These are phyloP conservation scores for Conus canariensis DNA, from an alignment of 2,888 invertebrate genomes.

Conservation along the genomic window DNA sequence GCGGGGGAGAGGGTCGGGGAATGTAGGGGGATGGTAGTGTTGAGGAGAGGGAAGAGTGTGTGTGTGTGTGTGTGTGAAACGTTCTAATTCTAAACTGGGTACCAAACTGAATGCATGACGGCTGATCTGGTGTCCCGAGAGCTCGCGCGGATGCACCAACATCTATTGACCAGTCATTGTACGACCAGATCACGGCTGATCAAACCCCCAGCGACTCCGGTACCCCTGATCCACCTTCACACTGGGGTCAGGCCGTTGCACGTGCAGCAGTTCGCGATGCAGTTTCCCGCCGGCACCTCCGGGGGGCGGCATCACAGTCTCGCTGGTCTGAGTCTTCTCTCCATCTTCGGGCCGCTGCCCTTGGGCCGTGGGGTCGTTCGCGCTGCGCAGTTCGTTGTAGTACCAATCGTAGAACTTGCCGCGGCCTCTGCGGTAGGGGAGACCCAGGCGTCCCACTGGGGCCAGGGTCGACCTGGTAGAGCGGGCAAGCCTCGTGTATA, in stretches of 20 bases:
- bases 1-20: no score
- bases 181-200: neutral
- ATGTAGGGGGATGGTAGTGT: neutral
- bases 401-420: constrained; percentile 8
- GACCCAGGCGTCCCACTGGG: constrained; percentile 14
- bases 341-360: neutral
- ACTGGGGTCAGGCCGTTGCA: neutral
- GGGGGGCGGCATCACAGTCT: neutral
- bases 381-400: neutral
- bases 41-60: neutral
- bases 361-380: neutral
- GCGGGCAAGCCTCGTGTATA: neutral
- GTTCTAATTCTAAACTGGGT: neutral
- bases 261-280: neutral
- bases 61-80: neutral
- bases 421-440: neutral
- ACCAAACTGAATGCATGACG: neutral
- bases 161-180: neutral
- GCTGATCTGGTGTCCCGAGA: neutral
- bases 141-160: neutral
- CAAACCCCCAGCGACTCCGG: neutral
- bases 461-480: neutral
- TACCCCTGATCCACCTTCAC: neutral
- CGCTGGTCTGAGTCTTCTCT: neutral
- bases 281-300: neutral